Conservation (phyloP, 2,113 vertebrate genomes). For the Pomatorhinus ruficollis region DNA sequence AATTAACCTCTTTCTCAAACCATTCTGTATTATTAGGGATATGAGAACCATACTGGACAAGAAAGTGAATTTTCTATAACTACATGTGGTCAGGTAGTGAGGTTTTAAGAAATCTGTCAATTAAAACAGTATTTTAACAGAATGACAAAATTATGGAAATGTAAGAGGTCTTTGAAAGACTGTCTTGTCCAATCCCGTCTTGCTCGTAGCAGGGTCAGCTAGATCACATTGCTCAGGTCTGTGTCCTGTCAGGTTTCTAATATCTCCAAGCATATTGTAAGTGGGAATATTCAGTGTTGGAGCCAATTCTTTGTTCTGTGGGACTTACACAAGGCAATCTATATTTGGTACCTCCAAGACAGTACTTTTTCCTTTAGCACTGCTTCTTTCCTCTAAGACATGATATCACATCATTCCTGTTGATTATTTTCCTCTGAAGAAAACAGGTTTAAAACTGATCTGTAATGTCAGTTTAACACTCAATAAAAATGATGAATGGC, state of each 20-base stretch:
- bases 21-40: background rate
- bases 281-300: background rate
- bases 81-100: background rate
- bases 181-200: accelerated
- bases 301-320: background rate
- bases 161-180: background rate
- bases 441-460: background rate
- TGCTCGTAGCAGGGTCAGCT: background rate
- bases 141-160: background rate
- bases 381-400: background rate
- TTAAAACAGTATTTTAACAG: background rate
- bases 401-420: background rate
- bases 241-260: background rate
- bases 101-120: background rate
- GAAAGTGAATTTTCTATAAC: background rate
- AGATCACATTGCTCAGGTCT: background rate
- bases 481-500: accelerated
- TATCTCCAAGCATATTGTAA: background rate
- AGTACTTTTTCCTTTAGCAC: background rate
- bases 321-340: background rate
- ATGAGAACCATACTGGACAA: background rate
- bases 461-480: background rate
- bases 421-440: background rate
- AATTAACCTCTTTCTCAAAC: background rate
- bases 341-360: background rate